Evolutionary conservation across 2,113 vertebrate genomes (phyloP), one percentile per base, ranked within the genome.

Genomic region (Rhinoderma darwinii): DNA sequence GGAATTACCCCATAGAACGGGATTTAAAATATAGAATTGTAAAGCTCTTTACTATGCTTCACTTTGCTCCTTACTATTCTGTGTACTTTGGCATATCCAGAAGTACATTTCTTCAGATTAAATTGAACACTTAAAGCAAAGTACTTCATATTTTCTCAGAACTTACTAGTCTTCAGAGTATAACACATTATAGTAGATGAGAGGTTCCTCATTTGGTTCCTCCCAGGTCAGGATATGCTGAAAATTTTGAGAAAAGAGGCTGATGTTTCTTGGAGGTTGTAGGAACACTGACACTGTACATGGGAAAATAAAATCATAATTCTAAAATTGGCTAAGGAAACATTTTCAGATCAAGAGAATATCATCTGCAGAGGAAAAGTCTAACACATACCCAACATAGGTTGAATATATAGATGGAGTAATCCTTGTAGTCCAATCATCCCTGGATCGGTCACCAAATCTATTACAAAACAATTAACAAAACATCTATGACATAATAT

Each of bases 141-240:
- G n/a, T n/a, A n/a, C n/a, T n/a, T n/a, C n/a, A n/a, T n/a, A n/a
- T 37, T 20, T 22, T 75, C 22, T 61, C 18, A 41, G 22, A 22
- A 80, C 77, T n/a, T 80, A 80, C 77, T 32, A 15, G 77, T n/a
- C 12, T 54, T 61, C 14, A 12, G 41, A 51, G 37, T 47, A 84
- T 18, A 61, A 11, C 12, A 56, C 50, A 6, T 27, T 22, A 56
- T 84, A 84, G 72, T 5, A 32, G 39, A 84, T 51, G 43, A n/a
- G 37, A 7, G 50, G 14, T 10, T 32, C 44, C 37, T n/a, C 54
- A 41, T 84, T 81, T 14, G 44, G 32, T 10, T 84, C 41, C 3
- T 63, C 54, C 83, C 83, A 76, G 39, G 72, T 63, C 25, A 84
- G 54, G 41, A 77, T 17, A 75, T 84, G 72, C 9, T 56, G 72